Evolutionary conservation across 2,888 invertebrate species (phyloP).

Genomic region (Cataglyphis albicans): DNA sequence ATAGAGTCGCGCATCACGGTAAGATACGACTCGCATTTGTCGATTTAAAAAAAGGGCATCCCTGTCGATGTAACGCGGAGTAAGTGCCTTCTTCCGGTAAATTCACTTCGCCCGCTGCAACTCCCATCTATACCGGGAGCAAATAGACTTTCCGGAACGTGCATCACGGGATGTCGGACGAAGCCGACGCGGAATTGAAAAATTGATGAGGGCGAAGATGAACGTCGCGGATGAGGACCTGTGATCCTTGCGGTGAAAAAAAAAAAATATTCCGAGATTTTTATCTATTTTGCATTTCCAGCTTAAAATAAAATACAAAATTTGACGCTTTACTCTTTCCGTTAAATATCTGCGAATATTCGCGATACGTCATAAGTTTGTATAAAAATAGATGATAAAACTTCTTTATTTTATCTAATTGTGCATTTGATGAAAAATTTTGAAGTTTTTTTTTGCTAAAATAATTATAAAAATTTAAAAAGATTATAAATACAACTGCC

Average conservation of each 20-base stretch:
- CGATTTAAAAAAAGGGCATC: conserved; percentile 47
- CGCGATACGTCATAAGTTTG: not conserved
- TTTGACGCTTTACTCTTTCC: not conserved
- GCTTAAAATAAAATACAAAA: conserved; percentile 1
- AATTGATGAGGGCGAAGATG: conserved; percentile 45
- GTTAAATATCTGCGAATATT: not conserved
- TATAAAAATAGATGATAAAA: not conserved
- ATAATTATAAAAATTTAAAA: not conserved
- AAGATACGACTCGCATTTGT: conserved; percentile 60
- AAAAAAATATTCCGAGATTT: conserved; percentile 27
- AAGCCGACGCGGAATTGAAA: conserved; percentile 47
- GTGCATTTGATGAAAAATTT: not conserved
- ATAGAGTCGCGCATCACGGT: conserved; percentile 18
- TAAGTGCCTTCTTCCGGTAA: conserved; percentile 60
- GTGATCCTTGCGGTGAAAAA: conserved; percentile 11
- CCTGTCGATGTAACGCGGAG: conserved; percentile 49
- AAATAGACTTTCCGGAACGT: conserved; percentile 55
- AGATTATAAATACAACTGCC: not conserved
- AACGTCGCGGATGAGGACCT: conserved; percentile 34
- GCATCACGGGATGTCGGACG: conserved; percentile 47
- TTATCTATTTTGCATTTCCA: conserved; percentile 15
- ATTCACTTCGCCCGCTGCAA: conserved; percentile 60
- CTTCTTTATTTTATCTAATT: not conserved
- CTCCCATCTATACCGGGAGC: conserved; percentile 55
- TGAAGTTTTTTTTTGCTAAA: not conserved